A percentile compares a stretch with the other conserved stretches of the same genome.
These are phyloP conservation scores for Villa cingulata DNA, from an alignment of 2,888 invertebrate species.

Conservation along the genomic window DNA sequence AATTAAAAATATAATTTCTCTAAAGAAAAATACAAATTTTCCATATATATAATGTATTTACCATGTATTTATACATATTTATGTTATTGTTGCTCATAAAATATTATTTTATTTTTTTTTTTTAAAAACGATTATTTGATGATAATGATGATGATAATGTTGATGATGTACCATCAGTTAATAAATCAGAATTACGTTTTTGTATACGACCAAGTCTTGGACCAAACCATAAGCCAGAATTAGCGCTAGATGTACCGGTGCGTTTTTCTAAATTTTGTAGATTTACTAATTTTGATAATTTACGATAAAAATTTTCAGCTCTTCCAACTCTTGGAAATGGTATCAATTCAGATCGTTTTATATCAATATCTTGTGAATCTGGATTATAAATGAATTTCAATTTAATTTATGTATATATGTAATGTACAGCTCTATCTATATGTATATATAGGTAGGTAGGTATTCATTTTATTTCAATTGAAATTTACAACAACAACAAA, in stretches of 20 bases:
- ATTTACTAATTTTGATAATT: slow-evolving; percentile 29
- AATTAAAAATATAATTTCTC: too few species aligned
- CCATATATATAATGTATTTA: too few species aligned
- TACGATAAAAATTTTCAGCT: slow-evolving; percentile 28
- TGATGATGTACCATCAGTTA: too few species aligned
- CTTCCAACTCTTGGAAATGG: slow-evolving; percentile 39
- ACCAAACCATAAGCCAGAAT: slow-evolving; percentile 52
- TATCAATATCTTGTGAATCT: slow-evolving; percentile 26
- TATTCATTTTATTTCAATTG: too few species aligned
- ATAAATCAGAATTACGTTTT: slow-evolving; percentile 21
- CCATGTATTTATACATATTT: too few species aligned
- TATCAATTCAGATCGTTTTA: slow-evolving; percentile 35
- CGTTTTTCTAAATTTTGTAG: slow-evolving; percentile 30
- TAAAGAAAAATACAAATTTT: too few species aligned
- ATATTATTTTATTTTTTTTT: too few species aligned
- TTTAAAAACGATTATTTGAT: slow-evolving; percentile 13
- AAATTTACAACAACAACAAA: not conserved
- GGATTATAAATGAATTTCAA: slow-evolving; percentile 14
- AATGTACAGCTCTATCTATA: not conserved
- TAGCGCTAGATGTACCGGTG: slow-evolving; percentile 28
- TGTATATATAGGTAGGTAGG: too few species aligned
- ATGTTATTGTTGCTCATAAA: too few species aligned
- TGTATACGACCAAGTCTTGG: slow-evolving; percentile 46
- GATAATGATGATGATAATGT: too few species aligned
- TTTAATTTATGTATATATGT: not conserved